Conservation (phyloP, 2,888 invertebrate genomes). For the Podotricha telesiphe region DNA sequence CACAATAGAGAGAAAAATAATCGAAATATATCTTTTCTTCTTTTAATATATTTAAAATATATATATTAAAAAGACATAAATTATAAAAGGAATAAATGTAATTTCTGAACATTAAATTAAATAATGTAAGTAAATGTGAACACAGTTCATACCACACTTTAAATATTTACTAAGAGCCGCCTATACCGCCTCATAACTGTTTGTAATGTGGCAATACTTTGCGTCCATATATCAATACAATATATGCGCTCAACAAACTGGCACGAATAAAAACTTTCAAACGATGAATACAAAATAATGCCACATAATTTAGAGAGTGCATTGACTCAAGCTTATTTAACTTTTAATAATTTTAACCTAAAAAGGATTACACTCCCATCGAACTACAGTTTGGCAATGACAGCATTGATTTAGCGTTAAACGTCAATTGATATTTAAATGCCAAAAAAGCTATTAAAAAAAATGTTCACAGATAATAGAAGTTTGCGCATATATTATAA, state of each 20-base stretch:
- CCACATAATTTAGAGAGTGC: slow-evolving; percentile 42
- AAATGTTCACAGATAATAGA: not conserved
- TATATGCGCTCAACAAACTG: slow-evolving; percentile 38
- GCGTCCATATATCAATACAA: slow-evolving; percentile 28
- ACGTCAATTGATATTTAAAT: slow-evolving; percentile 1
- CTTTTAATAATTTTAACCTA: slow-evolving; percentile 23
- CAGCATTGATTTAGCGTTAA: not conserved
- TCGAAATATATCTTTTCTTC: not conserved
- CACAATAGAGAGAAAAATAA: slow-evolving; percentile 11
- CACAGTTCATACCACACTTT: not conserved
- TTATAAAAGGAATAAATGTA: not conserved
- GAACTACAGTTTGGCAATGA: slow-evolving; percentile 40
- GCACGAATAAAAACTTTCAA: slow-evolving; percentile 36
- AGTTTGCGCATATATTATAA: slow-evolving; percentile 18
- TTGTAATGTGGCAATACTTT: slow-evolving; percentile 42
- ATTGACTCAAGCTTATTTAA: slow-evolving; percentile 42
- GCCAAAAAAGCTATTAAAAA: not conserved
- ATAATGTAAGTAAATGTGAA: slow-evolving; percentile 1
- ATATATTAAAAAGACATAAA: not conserved
- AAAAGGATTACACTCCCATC: slow-evolving; percentile 39
- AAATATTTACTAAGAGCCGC: slow-evolving; percentile 38
- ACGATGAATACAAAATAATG: slow-evolving; percentile 42
- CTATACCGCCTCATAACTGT: slow-evolving; percentile 10
- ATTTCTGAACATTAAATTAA: not conserved
- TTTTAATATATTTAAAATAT: too few relatives aligned